Evolutionary conservation across 1,140 invertebrate species (phyloP).

Genomic region (Manduca sexta): DNA sequence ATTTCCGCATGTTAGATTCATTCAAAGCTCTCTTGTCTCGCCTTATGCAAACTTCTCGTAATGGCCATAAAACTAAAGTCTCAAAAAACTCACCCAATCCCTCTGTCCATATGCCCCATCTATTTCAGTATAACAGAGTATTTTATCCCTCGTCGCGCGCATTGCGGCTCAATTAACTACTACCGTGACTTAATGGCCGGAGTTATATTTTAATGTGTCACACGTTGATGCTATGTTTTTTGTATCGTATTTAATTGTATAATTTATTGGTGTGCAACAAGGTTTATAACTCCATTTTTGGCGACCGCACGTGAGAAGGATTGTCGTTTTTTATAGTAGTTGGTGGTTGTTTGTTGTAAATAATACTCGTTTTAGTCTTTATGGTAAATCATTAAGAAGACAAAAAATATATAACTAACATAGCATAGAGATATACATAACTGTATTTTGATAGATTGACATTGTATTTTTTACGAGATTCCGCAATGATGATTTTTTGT

Average conservation of each 20-base stretch:
- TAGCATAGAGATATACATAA: too few relatives aligned
- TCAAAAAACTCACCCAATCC: too few relatives aligned
- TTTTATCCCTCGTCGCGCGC: constrained; percentile 28
- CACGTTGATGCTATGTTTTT: constrained; percentile 31
- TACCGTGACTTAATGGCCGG: constrained; percentile 32
- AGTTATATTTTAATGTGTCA: constrained; percentile 36
- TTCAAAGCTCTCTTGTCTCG: too few relatives aligned
- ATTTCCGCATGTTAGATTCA: too few relatives aligned
- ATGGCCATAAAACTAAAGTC: too few relatives aligned
- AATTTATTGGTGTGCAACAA: constrained; percentile 38
- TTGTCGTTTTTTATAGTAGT: too few relatives aligned
- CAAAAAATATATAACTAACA: too few relatives aligned
- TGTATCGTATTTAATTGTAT: constrained; percentile 37
- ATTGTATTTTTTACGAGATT: background rate
- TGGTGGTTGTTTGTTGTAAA: too few relatives aligned
- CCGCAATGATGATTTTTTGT: background rate
- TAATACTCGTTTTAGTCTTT: too few relatives aligned
- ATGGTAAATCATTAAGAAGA: too few relatives aligned
- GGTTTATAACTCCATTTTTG: constrained; percentile 11
- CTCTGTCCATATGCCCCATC: constrained; percentile 11
- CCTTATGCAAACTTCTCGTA: too few relatives aligned
- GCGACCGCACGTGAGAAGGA: constrained; percentile 6
- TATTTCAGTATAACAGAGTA: constrained; percentile 58
- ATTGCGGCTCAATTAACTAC: constrained; percentile 62
- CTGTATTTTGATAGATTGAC: background rate